A percentile compares a stretch with the other conserved stretches of the same genome.
Evolutionary conservation across 2,888 invertebrate genomes (phyloP).

Genomic region (Notocelia uddmanniana): DNA sequence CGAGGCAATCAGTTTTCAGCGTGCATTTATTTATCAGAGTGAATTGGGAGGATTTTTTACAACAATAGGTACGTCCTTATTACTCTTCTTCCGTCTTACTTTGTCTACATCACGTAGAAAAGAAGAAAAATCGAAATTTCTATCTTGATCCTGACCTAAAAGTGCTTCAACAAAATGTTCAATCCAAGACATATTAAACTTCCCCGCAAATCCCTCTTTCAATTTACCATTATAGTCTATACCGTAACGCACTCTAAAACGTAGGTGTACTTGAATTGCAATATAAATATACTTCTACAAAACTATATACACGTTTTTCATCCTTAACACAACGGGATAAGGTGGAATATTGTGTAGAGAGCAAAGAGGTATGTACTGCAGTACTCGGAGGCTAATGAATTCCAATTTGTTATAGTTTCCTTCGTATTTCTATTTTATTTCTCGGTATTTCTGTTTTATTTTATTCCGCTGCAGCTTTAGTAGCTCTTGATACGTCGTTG

Average conservation of each 20-base stretch:
- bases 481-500: conserved; percentile 54
- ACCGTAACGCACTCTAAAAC: conserved; percentile 7
- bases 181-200: not conserved
- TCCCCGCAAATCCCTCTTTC: conserved; percentile 5
- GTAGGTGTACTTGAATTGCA: conserved; percentile 14
- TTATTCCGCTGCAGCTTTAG: conserved; percentile 14
- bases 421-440: conserved; percentile 25
- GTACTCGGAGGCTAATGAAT: conserved; percentile 24
- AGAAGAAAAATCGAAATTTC: no score
- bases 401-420: conserved; percentile 25
- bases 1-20: no score
- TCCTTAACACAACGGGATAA: not conserved
- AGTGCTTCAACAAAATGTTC: not conserved
- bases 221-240: not conserved
- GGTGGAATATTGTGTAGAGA: not conserved
- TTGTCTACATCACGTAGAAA: no score
- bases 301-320: not conserved
- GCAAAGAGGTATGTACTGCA: conserved; percentile 2
- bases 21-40: no score
- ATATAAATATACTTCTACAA: conserved; percentile 5
- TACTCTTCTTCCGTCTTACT: no score
- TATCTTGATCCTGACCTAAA: not conserved
- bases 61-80: no score
- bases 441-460: conserved; percentile 17
- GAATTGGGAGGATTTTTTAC: no score